A percentile compares a stretch with the other conserved stretches of the same genome.
These are phyloP conservation scores for Ernsta delagoae DNA, from an alignment of 2,888 invertebrate genomes.

Conservation along the genomic window DNA sequence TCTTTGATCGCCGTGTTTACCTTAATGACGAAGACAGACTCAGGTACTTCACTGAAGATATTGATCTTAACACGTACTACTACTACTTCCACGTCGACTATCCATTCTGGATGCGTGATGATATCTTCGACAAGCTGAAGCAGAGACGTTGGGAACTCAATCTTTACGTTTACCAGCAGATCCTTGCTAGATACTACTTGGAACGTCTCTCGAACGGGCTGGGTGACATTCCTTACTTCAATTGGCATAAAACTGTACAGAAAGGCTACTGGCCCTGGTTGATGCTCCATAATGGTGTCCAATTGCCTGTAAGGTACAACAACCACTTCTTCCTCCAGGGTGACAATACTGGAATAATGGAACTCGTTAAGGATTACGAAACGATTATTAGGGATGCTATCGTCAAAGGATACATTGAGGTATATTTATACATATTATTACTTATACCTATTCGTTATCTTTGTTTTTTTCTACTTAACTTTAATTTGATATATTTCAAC, in stretches of 20 bases:
- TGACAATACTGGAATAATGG: slow-evolving; percentile 53
- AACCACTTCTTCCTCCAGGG: slow-evolving; percentile 63
- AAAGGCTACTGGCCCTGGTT: slow-evolving; percentile 85
- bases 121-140: slow-evolving; percentile 58
- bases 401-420: slow-evolving; percentile 79
- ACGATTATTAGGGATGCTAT: slow-evolving; percentile 84
- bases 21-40: slow-evolving; percentile 83
- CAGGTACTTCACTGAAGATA: slow-evolving; percentile 88
- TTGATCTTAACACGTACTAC: slow-evolving; percentile 86
- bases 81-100: slow-evolving; percentile 85
- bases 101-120: slow-evolving; percentile 86
- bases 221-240: slow-evolving; percentile 71
- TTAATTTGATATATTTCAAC: slow-evolving; percentile 34
- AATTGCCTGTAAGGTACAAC: slow-evolving; percentile 79
- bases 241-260: slow-evolving; percentile 71
- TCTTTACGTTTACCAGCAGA: slow-evolving; percentile 86
- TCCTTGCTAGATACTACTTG: slow-evolving; percentile 85
- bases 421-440: slow-evolving; percentile 39
- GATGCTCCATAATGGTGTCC: slow-evolving; percentile 81
- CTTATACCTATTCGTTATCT: too few species aligned
- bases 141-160: slow-evolving; percentile 79
- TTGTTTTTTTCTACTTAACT: too few species aligned
- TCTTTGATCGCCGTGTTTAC: slow-evolving; percentile 83
- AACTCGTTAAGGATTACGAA: slow-evolving; percentile 70
- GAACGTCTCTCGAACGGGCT: slow-evolving; percentile 80